Percentiles rank a stretch among this genome's conserved stretches.
Conservation (phyloP, 1,140 invertebrate species). For the Probaryconus sp. region DNA sequence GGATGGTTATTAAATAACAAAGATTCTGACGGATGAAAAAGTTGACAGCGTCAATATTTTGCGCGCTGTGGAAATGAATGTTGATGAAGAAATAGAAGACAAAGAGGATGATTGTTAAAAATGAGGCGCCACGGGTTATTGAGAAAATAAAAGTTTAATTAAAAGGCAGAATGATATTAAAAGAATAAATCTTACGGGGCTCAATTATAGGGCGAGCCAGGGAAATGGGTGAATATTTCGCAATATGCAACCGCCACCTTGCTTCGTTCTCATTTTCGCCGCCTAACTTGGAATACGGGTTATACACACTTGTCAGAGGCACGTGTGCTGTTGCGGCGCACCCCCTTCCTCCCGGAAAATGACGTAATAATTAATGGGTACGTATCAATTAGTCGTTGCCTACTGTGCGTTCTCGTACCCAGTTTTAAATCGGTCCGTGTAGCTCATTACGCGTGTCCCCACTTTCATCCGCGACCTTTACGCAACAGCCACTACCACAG, state of each 20-base stretch:
- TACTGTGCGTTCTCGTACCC: slow-evolving; percentile 61
- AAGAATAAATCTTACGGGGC: slow-evolving; percentile 62
- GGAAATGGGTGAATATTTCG: slow-evolving; percentile 28
- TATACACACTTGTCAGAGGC: slow-evolving; percentile 72
- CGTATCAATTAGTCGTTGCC: slow-evolving; percentile 75
- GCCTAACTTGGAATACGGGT: slow-evolving; percentile 47
- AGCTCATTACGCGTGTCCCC: slow-evolving; percentile 56
- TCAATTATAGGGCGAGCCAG: slow-evolving; percentile 51
- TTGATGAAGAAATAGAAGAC: slow-evolving; percentile 33
- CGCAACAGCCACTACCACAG: slow-evolving; percentile 53
- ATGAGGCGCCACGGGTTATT: slow-evolving; percentile 17
- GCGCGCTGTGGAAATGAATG: no score
- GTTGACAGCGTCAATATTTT: slow-evolving; percentile 10
- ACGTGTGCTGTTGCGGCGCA: slow-evolving; percentile 71
- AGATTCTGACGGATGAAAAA: slow-evolving; percentile 29
- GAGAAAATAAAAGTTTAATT: slow-evolving; percentile 56
- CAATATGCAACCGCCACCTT: slow-evolving; percentile 38
- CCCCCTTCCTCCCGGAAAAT: slow-evolving; percentile 71
- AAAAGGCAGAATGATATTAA: slow-evolving; percentile 57
- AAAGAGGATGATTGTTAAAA: slow-evolving; percentile 17
- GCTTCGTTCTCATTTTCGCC: slow-evolving; percentile 43
- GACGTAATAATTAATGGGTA: slow-evolving; percentile 78
- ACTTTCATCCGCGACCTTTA: slow-evolving; percentile 47
- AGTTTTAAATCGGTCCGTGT: slow-evolving; percentile 74
- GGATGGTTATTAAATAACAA: slow-evolving; percentile 24